Percentiles rank a stretch among this genome's conserved stretches.
These are phyloP conservation scores for Rhea pennata DNA, from an alignment of 2,113 vertebrate species.

Conservation along the genomic window DNA sequence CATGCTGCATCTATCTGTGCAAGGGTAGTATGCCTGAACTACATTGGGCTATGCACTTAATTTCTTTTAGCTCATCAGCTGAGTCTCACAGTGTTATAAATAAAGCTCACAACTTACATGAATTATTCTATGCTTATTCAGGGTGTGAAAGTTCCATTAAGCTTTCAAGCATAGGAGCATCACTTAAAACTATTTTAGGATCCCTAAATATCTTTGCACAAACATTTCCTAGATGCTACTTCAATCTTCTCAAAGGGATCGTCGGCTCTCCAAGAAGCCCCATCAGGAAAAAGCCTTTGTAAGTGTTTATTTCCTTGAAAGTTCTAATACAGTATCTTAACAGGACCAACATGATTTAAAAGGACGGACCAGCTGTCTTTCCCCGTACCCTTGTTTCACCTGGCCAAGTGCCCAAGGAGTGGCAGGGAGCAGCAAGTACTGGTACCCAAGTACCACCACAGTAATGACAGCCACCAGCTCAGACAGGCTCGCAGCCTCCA, in stretches of 20 bases:
- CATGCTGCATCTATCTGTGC: background rate
- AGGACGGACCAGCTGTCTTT: background rate
- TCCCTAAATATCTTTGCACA: background rate
- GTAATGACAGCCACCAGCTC: accelerated
- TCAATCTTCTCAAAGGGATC: background rate
- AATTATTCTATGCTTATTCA: background rate
- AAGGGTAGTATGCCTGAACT: background rate
- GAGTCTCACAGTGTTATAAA: background rate
- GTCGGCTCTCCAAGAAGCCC: background rate
- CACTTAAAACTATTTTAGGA: background rate
- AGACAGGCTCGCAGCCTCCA: background rate
- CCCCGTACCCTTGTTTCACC: background rate
- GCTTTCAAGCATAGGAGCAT: accelerated
- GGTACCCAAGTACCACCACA: background rate
- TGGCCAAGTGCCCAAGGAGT: background rate
- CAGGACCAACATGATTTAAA: background rate
- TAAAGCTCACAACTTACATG: accelerated
- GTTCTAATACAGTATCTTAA: accelerated
- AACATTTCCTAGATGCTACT: background rate
- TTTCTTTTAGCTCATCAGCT: no score
- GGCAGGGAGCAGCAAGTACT: background rate
- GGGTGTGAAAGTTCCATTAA: background rate
- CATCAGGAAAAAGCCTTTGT: background rate
- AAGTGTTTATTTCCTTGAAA: background rate
- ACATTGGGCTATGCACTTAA: accelerated